Conservation (phyloP, 2,113 vertebrate genomes). For the Labeo catla region DNA sequence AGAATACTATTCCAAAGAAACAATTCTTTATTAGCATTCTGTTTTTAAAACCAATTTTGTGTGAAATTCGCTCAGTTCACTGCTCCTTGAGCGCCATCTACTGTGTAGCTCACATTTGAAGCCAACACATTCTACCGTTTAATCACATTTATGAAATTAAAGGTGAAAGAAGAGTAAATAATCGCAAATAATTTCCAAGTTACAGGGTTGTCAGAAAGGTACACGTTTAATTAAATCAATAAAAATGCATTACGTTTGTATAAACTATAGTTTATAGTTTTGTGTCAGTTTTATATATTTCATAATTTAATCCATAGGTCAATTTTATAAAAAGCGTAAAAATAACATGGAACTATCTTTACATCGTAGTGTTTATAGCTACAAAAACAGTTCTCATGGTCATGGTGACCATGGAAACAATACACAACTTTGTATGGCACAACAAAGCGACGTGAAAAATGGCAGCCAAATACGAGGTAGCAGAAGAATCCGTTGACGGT, state of each 20-base stretch:
- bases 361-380: background rate
- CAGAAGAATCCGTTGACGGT: constrained; percentile 47
- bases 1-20: background rate
- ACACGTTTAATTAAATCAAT: background rate
- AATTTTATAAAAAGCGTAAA: background rate
- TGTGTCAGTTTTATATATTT: background rate
- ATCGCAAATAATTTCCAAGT: background rate
- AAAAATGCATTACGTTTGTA: background rate
- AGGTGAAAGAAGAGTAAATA: background rate
- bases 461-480: constrained; percentile 31
- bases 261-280: background rate
- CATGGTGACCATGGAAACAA: constrained; percentile 49
- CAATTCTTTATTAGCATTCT: background rate
- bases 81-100: constrained; percentile 14
- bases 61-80: background rate
- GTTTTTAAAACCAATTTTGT: background rate
- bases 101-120: background rate
- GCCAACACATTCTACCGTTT: background rate
- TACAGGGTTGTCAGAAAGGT: background rate
- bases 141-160: background rate
- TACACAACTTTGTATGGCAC: constrained; percentile 9
- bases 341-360: background rate
- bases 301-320: too few species aligned
- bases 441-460: constrained; percentile 34
- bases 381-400: background rate